Conservation (phyloP, 2,113 vertebrate species). For the Ranitomeya imitator region DNA sequence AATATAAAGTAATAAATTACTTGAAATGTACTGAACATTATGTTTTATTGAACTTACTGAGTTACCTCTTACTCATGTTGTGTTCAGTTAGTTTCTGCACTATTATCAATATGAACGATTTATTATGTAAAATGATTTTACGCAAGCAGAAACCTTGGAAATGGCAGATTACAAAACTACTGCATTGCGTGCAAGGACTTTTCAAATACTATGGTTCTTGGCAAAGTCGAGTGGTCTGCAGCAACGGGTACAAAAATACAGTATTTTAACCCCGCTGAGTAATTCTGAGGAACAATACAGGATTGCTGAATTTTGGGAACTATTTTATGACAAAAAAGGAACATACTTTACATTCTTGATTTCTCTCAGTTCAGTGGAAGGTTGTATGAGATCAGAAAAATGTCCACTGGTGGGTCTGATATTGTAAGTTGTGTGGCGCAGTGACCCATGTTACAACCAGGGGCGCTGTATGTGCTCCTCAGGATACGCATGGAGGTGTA, state of each 20-base stretch:
- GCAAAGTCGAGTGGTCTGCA: not conserved
- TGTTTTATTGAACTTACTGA: not conserved
- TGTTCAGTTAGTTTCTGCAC: not conserved
- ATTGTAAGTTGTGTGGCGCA: too few relatives aligned
- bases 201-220: not conserved
- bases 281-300: not conserved
- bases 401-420: too few relatives aligned
- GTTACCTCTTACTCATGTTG: not conserved
- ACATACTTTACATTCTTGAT: not conserved
- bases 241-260: not conserved
- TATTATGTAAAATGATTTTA: not conserved
- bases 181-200: not conserved
- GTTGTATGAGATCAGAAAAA: too few relatives aligned
- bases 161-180: not conserved
- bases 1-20: not conserved
- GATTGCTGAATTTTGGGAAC: not conserved
- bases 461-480: too few relatives aligned
- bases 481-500: too few relatives aligned
- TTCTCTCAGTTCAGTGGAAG: too few relatives aligned
- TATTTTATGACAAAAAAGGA: not conserved
- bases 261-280: not conserved
- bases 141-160: slow-evolving; percentile 2
- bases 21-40: not conserved
- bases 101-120: not conserved
- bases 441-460: too few relatives aligned